Evolutionary conservation across 2,113 vertebrate species (phyloP).

Genomic region (Sylvietta virens): DNA sequence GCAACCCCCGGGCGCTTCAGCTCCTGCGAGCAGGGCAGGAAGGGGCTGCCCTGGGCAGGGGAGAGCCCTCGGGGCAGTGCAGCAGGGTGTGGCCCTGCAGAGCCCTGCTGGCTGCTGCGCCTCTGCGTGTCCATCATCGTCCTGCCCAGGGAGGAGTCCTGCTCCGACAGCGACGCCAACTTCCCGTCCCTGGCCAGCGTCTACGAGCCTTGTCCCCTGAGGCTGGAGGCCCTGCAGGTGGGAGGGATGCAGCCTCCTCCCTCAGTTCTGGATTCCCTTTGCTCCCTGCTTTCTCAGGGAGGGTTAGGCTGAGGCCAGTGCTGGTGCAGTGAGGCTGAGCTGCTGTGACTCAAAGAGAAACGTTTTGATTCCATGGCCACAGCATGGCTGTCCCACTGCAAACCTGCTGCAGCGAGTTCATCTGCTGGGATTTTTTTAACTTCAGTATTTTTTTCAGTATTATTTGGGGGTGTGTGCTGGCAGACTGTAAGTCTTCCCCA

Average conservation of each 20-base stretch:
- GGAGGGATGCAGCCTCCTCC: not conserved
- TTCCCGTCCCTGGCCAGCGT: not conserved
- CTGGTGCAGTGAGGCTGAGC: not conserved
- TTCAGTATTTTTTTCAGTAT: not conserved
- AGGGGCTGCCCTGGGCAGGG: not conserved
- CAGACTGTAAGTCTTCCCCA: not conserved
- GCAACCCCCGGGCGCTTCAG: conserved; percentile 47
- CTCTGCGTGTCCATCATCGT: conserved; percentile 81
- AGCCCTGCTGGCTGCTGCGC: conserved; percentile 84
- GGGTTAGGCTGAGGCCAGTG: not conserved
- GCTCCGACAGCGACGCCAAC: conserved; percentile 75
- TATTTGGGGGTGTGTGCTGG: not conserved
- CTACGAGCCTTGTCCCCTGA: conserved; percentile 86
- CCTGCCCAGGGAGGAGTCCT: conserved; percentile 82
- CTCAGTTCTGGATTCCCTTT: accelerated
- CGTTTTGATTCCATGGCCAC: not conserved
- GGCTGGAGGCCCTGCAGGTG: conserved; percentile 93
- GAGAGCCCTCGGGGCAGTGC: not conserved
- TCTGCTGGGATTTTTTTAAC: not conserved
- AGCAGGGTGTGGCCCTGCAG: not conserved
- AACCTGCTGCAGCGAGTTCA: not conserved
- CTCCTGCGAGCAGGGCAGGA: conserved; percentile 73
- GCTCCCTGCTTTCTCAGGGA: not conserved
- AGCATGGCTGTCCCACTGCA: not conserved
- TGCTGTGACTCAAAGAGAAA: not conserved